Evolutionary conservation across 2,113 vertebrate species (phyloP).

Genomic region (Epinephelus moara): DNA sequence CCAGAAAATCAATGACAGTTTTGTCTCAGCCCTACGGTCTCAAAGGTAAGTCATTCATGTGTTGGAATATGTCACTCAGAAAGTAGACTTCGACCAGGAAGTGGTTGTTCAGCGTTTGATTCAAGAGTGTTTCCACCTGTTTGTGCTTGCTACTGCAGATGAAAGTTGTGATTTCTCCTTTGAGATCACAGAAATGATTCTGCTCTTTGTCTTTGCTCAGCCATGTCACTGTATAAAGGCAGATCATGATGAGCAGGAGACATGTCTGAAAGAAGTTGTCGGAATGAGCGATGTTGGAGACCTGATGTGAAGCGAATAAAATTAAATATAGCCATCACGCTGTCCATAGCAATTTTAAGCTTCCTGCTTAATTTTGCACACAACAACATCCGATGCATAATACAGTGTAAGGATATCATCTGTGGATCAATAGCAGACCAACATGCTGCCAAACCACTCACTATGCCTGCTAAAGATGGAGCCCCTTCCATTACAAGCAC

Average conservation of each 20-base stretch:
- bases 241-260: not conserved
- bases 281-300: not conserved
- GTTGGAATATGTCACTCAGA: not conserved
- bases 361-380: no score
- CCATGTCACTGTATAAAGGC: not conserved
- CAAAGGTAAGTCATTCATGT: not conserved
- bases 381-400: no score
- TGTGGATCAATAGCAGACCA: no score
- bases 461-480: no score
- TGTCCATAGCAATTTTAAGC: no score
- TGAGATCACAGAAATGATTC: not conserved
- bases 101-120: not conserved
- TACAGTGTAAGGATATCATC: no score
- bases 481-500: no score
- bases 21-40: not conserved
- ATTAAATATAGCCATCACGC: no score
- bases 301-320: no score
- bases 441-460: no score
- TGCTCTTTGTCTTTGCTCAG: not conserved
- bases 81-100: not conserved
- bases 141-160: not conserved
- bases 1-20: not conserved
- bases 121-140: not conserved
- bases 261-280: not conserved
- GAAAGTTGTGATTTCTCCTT: not conserved